These are phyloP conservation scores for Drosophila saltans DNA, from an alignment of 1,140 invertebrate genomes.

Conservation along the genomic window DNA sequence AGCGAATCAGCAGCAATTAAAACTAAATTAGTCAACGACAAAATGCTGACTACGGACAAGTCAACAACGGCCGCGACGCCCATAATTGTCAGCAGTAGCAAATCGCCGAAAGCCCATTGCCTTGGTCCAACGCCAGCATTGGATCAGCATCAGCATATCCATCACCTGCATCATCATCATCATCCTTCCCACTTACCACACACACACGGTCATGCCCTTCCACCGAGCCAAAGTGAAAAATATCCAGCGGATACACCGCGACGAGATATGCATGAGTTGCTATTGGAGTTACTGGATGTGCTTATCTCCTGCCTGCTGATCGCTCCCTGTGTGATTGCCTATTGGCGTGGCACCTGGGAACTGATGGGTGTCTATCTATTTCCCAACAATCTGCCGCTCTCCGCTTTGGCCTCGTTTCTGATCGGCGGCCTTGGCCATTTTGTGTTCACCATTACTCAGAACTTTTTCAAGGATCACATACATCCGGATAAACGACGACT, in stretches of 20 bases:
- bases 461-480: conserved; percentile 85
- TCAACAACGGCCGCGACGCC: conserved; percentile 43
- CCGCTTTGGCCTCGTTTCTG: conserved; percentile 86
- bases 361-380: conserved; percentile 90
- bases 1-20: conserved; percentile 48
- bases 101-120: conserved; percentile 52
- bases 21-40: conserved; percentile 26
- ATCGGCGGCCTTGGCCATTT: conserved; percentile 89
- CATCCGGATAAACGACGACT: conserved; percentile 88
- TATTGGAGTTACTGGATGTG: conserved; percentile 88
- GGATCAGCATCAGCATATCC: conserved; percentile 50
- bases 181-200: conserved; percentile 29
- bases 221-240: conserved; percentile 44
- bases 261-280: conserved; percentile 83
- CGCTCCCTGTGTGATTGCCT: conserved; percentile 91
- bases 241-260: conserved; percentile 80
- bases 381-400: conserved; percentile 85
- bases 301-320: conserved; percentile 89
- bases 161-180: conserved; percentile 30
- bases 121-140: conserved; percentile 25
- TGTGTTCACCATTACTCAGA: conserved; percentile 87
- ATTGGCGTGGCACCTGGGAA: conserved; percentile 93
- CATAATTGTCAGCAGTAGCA: conserved; percentile 50
- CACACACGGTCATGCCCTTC: conserved; percentile 21
- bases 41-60: conserved; percentile 64